These are phyloP conservation scores for Daktulosphaira vitifoliae DNA, from an alignment of 1,140 invertebrate genomes.

Conservation along the genomic window DNA sequence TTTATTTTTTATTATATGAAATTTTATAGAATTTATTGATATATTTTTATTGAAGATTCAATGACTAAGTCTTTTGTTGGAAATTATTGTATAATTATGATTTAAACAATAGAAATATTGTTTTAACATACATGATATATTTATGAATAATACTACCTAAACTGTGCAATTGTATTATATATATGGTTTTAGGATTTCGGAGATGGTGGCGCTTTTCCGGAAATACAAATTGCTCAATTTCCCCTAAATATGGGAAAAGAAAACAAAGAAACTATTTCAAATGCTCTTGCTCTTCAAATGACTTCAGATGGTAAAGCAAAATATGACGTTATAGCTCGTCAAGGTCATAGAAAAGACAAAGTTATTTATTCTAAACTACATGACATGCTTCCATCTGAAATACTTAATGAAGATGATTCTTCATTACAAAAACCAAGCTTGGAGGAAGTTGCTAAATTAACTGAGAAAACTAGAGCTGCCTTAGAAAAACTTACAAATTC, in stretches of 20 bases:
- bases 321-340: slow-evolving; percentile 89
- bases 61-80: too few species aligned
- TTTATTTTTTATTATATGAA: too few species aligned
- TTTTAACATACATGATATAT: too few species aligned
- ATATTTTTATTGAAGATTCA: too few species aligned
- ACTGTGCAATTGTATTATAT: too few species aligned
- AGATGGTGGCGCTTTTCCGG: slow-evolving; percentile 97
- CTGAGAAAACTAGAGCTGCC: slow-evolving; percentile 73
- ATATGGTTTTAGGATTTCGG: slow-evolving; percentile 59
- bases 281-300: slow-evolving; percentile 86
- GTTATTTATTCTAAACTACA: slow-evolving; percentile 91
- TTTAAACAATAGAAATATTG: too few species aligned
- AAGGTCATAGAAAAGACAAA: slow-evolving; percentile 94
- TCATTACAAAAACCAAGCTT: slow-evolving; percentile 73
- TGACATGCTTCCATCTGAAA: slow-evolving; percentile 88
- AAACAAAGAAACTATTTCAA: slow-evolving; percentile 66
- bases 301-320: slow-evolving; percentile 93
- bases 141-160: too few species aligned
- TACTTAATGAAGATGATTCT: slow-evolving; percentile 83
- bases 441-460: slow-evolving; percentile 77
- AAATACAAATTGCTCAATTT: slow-evolving; percentile 95
- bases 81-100: too few species aligned
- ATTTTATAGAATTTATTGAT: too few species aligned
- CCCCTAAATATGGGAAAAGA: slow-evolving; percentile 78
- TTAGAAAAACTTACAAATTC: slow-evolving; percentile 79